Base-by-base conservation (phyloP, 2,888 invertebrate genomes). In the Thymelicus acteon region DNA sequence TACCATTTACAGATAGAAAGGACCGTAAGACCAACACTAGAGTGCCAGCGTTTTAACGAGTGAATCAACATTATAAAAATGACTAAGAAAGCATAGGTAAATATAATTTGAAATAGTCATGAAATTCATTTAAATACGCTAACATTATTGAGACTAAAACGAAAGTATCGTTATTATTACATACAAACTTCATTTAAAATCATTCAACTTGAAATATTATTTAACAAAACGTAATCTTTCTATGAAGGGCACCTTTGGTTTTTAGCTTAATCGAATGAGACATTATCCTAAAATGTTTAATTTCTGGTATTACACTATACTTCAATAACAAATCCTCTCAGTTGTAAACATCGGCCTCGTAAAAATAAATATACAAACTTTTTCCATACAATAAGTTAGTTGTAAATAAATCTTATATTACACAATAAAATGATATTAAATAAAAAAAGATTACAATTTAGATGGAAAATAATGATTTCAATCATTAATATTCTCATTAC, bases 241-340 rank as follows among this genome's bases (percentile, higher is more conserved):
- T 93, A 93, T 94, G 95, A 95, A 96, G 96, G 96, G 96, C 96
- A 96, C 96, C 96, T 96, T 96, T 96, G 96, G 96, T 96, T 96
- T 96, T 95, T 95, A 96, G 96, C 96, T 96, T 96, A 96, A 85
- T 90, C 92, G 87, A 93, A 95, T 95, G 94, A 88, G 88, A 91
- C 94, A 93, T 90, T 84, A 92, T 91, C 89, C 92, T 92, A 92
- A 89, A 88, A 89, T 91, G 90, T 92, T 94, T 90, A 86, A 90
- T 91, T 92, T 92, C 89, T 89, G 90, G 80, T 88, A 88, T 87
- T 89, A 90, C 85, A 87, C 89, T 92, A 91, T 85, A 88, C 87
- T 85, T 60, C 58, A 84, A 89, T 90, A 91, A 90, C 90, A 91
- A 92, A 89, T 90, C 89, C 86, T 89, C 89, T 84, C 85, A 85